phyloP scores from a whole-genome alignment of 2,113 vertebrate species.

The Danionella cerebrum region DNA sequence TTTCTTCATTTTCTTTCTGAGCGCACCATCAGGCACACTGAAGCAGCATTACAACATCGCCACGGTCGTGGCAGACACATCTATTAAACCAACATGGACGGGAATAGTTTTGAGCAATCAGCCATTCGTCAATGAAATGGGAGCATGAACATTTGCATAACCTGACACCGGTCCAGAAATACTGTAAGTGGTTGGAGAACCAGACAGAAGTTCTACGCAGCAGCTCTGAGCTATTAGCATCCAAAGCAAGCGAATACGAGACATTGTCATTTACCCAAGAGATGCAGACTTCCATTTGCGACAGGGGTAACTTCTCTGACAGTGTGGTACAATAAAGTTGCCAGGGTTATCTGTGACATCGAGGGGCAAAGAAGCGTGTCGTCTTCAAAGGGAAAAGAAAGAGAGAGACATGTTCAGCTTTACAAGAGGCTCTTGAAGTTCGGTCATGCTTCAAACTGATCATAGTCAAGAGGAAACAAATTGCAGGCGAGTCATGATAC shows the following conservation, averaged over 20 bases:
- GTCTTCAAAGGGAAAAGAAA: slow-evolving; percentile 48
- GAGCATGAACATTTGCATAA: background rate
- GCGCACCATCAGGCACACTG: slow-evolving; percentile 20
- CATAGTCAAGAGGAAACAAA: background rate
- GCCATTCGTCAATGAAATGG: background rate
- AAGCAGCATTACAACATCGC: background rate
- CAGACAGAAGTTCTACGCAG: background rate
- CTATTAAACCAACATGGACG: background rate
- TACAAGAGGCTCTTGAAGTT: background rate
- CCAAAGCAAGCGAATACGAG: slow-evolving; percentile 25
- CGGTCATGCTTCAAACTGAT: slow-evolving; percentile 19
- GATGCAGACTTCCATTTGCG: slow-evolving; percentile 69
- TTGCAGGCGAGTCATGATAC: background rate
- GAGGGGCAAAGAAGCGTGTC: slow-evolving; percentile 57
- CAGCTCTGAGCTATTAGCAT: background rate
- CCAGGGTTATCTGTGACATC: slow-evolving; percentile 59
- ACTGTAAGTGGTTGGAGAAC: background rate
- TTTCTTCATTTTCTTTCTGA: slow-evolving; percentile 48
- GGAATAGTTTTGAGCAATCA: background rate
- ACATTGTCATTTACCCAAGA: slow-evolving; percentile 60
- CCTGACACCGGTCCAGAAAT: background rate
- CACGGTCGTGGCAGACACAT: background rate
- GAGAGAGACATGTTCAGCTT: slow-evolving; percentile 36
- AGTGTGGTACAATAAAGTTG: slow-evolving; percentile 51
- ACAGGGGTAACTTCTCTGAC: slow-evolving; percentile 63